Percentiles rank a stretch among this genome's conserved stretches.
Evolutionary conservation across 2,797 vertebrate species (phyloP).

Genomic region (Ctenopoma kingsleyae): DNA sequence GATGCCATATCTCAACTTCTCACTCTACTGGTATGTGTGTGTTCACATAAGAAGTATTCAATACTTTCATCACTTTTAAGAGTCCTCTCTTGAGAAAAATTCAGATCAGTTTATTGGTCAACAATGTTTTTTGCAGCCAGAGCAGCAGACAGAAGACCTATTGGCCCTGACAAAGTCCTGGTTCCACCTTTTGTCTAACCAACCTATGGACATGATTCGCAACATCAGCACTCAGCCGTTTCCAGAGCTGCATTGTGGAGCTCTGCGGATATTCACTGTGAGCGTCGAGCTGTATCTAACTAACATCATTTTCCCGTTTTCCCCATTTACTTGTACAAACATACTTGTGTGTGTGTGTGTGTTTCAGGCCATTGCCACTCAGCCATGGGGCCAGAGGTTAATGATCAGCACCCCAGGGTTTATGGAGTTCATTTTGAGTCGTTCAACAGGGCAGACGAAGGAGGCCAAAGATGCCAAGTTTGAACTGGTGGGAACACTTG

Average conservation of each 20-base stretch:
- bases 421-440: constrained; percentile 94
- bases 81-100: neutral
- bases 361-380: constrained; percentile 90
- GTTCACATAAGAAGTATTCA: neutral
- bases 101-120: neutral
- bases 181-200: constrained; percentile 89
- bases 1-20: constrained; percentile 92
- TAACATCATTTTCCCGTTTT: too few relatives aligned
- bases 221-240: constrained; percentile 95
- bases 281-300: constrained; percentile 55
- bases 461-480: constrained; percentile 95
- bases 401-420: constrained; percentile 94
- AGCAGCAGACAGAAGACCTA: constrained; percentile 95
- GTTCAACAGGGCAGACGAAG: constrained; percentile 91
- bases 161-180: constrained; percentile 92
- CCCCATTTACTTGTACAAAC: too few relatives aligned
- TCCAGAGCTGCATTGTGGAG: constrained; percentile 93
- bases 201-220: constrained; percentile 90
- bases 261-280: constrained; percentile 91
- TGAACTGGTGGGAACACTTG: constrained; percentile 92
- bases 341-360: too few relatives aligned
- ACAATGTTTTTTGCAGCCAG: constrained; percentile 80
- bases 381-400: constrained; percentile 93
- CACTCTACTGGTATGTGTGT: constrained; percentile 86
- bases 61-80: neutral